Base-by-base conservation (phyloP, 2,888 invertebrate genomes). In the Asteroscopus sphinx region DNA sequence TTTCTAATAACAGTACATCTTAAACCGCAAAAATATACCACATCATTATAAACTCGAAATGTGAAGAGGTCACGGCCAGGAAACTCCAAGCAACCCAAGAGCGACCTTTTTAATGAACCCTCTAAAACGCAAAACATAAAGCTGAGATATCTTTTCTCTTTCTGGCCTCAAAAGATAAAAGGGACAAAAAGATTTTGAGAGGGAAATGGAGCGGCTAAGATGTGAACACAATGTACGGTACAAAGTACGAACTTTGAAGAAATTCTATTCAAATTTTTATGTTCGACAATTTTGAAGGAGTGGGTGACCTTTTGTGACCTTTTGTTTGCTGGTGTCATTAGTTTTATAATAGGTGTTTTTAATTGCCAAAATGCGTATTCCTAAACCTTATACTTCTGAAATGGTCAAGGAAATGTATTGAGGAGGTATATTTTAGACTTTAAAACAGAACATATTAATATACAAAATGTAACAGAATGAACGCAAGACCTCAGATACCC, bases 41-140 rank as follows among this genome's bases (percentile, higher is more conserved):
- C 48, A 63, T 72, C 45, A 72, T 75, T 75, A 72, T 35, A 16
- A 55, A 53, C 46, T 35, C 26, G 0, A 8, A 37, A 52, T 52
- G 35, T 41, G 17, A 59, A 51, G 37, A 67, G 55, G 54, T 73
- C 67, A 62, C 16, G 67, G 64, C 44, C 73, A 66, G 46, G 46
- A 68, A 68, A 42, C 56, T 64, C 48, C 41, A 48, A 58, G 52
- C 30, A 46, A 16, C 33, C 30, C 53, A 46, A 62, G 48, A 36
- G 61, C 49, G 66, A 56, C 58, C 73, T 53, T 74, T 72, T 58
- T 76, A 74, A 76, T 69, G 73, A 73, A 64, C 57, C 41, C 73
- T 75, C 33, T 15, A 66, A 61, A 63, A 65, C 58, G 28, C 51
- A 64, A 62, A 76, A 67, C 57, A 60, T 69, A 64, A 75, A 72